Conservation (phyloP, 2,797 vertebrate species). For the Orestias chungarensis region DNA sequence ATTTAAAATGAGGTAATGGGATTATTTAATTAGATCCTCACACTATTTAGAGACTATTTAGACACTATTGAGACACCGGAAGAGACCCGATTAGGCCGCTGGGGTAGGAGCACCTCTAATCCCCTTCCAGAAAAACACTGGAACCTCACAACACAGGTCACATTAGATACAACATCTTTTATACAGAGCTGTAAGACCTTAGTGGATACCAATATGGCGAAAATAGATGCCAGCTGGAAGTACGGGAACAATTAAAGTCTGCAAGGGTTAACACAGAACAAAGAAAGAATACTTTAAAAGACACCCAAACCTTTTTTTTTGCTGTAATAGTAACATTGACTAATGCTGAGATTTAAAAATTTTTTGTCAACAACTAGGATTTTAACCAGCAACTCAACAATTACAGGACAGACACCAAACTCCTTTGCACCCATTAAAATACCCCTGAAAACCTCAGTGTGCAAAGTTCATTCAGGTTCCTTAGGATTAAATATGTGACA, state of each 20-base stretch:
- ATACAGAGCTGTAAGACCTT: background rate
- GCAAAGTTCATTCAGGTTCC: no score
- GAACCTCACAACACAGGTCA: background rate
- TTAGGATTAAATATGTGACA: background rate
- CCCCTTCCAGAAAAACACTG: background rate
- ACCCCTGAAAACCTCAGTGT: no score
- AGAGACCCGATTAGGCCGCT: constrained; percentile 9
- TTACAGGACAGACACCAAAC: no score
- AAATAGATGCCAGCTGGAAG: background rate
- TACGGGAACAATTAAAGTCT: background rate
- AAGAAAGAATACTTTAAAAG: background rate
- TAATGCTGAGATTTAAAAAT: no score
- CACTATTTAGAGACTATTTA: background rate
- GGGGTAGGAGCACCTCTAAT: constrained; percentile 23
- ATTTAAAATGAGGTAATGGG: background rate
- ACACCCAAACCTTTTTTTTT: no score
- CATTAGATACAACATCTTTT: background rate
- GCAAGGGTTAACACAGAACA: background rate
- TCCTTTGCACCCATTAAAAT: no score
- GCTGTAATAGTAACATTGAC: no score
- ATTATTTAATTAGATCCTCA: constrained; percentile 11
- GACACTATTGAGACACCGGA: background rate
- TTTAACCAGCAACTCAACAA: no score
- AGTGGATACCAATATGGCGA: background rate
- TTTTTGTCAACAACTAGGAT: no score